Evolutionary conservation across 2,888 invertebrate species (phyloP), one percentile per base, ranked within the genome.

Genomic region (Clanis bilineata): DNA sequence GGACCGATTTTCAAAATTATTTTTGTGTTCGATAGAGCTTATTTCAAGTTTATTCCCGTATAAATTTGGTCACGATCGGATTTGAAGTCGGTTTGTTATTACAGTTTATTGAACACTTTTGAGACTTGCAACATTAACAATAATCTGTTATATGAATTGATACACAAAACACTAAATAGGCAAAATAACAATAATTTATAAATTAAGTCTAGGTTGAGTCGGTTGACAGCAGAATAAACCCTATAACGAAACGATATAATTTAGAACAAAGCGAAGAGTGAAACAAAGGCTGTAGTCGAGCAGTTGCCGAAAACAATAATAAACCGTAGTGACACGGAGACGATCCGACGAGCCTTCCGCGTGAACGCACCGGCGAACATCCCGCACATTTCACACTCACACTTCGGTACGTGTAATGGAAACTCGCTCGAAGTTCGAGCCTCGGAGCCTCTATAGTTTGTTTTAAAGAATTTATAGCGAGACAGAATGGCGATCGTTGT

Each of bases 361-460:
- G 57, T 78, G 76, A 77, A 79, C 72, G 77, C 75, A 71, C 71
- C 72, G 69, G 36, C 74, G 76, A 73, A 66, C 75, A 76, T 68
- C 65, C 60, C 70, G 70, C 63, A 70, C 76, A 67, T 75, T 70
- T 71, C 63, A 70, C 76, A 67, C 76, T 72, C 67, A 73, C 80
- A 62, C 69, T 58, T 66, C 68, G 32, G 32, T 32, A 51, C 51
- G 7, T 36, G 36, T 10, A 23, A n/a, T 44, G 21, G 22, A 23
- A 22, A 7, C n/a, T 23, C 12, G n/a, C 25, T 22, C 22, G 22
- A 1, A 32, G 32, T 44, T 22, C n/a, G 22, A 10, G 44, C 22
- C 12, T 38, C 10, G 9, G 38, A 43, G n/a, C n/a, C n/a, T n/a
- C n/a, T n/a, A n/a, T n/a, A 25, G 25, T 25, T 25, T 25, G 25